Base-by-base conservation (phyloP, 2,113 vertebrate species). In the Chitala chitala region DNA sequence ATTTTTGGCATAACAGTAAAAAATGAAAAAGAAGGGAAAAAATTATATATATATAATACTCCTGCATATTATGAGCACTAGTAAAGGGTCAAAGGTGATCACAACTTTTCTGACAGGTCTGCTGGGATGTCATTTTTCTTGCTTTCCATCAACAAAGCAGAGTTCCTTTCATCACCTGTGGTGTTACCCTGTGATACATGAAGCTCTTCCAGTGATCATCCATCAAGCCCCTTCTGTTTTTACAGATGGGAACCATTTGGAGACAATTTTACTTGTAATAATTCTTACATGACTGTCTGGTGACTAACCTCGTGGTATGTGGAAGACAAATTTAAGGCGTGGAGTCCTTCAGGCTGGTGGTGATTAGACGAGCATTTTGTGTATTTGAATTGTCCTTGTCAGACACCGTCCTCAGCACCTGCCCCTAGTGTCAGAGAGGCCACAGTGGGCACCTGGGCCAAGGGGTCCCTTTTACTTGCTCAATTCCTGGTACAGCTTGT, bases 201-300 rank as follows among this genome's bases (percentile, higher is more conserved):
- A 68, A 26, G 46, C 54, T 56, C 54, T 69, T 53, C 68, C 29
- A n/a, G 15, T 50, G 24, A n/a, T 51, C 29, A 33, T 33, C 46
- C 4, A 61, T 17, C 46, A 51, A 33, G 24, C 68, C 31, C 53
- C 46, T 31, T 26, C 1, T 68, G 22, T 46, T 68, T 68, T 26
- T 17, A 53, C 68, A 69, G 46, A 53, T 69, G 64, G 42, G 64
- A 68, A 3, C 42, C 68, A 53, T 69, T 69, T 53, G 3, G 8
- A 6, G 3, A 51, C 48, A 33, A n/a, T 17, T 13, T 22, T n/a
- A 24, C 5, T 66, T 24, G 24, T 24, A 29, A 20, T 33, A 1
- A 51, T 42, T 42, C 46, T 69, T 17, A 10, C 13, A 20, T 36
- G 15, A 22, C 68, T 33, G 26, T 13, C 6, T 36, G 59, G 29